Conservation (phyloP, 2,888 invertebrate genomes). For the Synanthedon andrenaeformis region DNA sequence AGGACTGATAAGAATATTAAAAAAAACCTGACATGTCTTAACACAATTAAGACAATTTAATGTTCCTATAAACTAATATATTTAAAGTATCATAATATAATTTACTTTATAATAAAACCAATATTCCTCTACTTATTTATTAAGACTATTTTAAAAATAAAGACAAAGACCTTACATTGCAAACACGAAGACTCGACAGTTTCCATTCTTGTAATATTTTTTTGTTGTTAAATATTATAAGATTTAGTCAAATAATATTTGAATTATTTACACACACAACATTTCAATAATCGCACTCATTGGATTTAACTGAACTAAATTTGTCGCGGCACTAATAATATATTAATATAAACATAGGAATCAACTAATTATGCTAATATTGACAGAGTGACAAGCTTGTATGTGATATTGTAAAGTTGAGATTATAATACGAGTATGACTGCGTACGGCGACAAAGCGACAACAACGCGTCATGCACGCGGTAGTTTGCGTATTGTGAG, state of each 20-base stretch:
- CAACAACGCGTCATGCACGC: slow-evolving; percentile 15
- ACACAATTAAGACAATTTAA: too few species aligned
- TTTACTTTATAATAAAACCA: too few species aligned
- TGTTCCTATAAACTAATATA: too few species aligned
- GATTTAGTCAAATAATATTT: too few species aligned
- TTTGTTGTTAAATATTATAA: background rate
- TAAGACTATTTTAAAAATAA: slow-evolving; percentile 1
- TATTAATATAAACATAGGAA: slow-evolving; percentile 21
- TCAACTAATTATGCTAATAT: slow-evolving; percentile 20
- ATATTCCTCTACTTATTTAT: background rate
- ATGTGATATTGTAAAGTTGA: slow-evolving; percentile 1
- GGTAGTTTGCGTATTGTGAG: slow-evolving; percentile 33
- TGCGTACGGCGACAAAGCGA: slow-evolving; percentile 14
- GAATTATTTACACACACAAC: too few species aligned
- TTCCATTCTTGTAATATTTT: slow-evolving; percentile 19
- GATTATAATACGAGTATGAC: slow-evolving; percentile 13
- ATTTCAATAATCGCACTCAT: too few species aligned
- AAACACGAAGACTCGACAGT: slow-evolving; percentile 24
- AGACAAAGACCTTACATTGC: slow-evolving; percentile 9
- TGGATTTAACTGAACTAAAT: background rate
- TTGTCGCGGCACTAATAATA: slow-evolving; percentile 12
- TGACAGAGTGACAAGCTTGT: slow-evolving; percentile 18
- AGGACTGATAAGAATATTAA: too few species aligned
- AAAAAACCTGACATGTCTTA: too few species aligned
- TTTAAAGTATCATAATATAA: too few species aligned